These are phyloP conservation scores for Molorchus minor DNA, from an alignment of 2,888 invertebrate genomes.

Conservation along the genomic window DNA sequence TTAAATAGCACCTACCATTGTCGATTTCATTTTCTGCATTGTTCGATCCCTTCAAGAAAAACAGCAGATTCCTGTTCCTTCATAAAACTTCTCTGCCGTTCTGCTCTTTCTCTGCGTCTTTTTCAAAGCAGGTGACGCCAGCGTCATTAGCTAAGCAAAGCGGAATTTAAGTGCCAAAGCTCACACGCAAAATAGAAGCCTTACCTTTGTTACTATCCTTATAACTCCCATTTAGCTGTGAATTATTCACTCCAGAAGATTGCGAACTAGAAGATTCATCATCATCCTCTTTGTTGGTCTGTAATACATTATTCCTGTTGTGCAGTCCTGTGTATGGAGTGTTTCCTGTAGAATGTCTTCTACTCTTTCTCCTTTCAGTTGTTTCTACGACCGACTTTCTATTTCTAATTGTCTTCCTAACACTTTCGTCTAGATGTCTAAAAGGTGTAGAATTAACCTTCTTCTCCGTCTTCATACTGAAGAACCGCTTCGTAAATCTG, in stretches of 20 bases:
- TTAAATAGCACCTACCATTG: constrained; percentile 53
- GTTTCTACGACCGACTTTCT: constrained; percentile 71
- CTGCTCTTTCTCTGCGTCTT: constrained; percentile 82
- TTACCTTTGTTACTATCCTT: constrained; percentile 68
- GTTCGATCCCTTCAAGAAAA: constrained; percentile 63
- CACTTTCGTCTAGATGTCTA: constrained; percentile 73
- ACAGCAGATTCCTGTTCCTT: constrained; percentile 78
- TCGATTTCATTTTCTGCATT: constrained; percentile 53
- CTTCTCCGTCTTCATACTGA: constrained; percentile 86
- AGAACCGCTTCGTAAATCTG: constrained; percentile 95
- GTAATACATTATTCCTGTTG: constrained; percentile 44
- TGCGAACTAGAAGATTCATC: constrained; percentile 71
- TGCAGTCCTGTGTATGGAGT: constrained; percentile 62
- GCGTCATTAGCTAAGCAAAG: constrained; percentile 66
- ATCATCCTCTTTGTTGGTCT: constrained; percentile 60
- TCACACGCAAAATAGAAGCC: constrained; percentile 24
- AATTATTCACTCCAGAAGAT: constrained; percentile 65
- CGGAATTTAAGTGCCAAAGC: constrained; percentile 35
- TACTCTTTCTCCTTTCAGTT: constrained; percentile 80
- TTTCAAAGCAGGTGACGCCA: constrained; percentile 84
- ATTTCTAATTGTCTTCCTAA: constrained; percentile 78
- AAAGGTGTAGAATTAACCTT: constrained; percentile 70
- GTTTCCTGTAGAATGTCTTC: constrained; percentile 77
- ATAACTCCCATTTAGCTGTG: constrained; percentile 67
- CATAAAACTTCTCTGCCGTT: constrained; percentile 85